phyloP scores from a whole-genome alignment of 2,113 vertebrate species.

The Paraplagusia blochii region DNA sequence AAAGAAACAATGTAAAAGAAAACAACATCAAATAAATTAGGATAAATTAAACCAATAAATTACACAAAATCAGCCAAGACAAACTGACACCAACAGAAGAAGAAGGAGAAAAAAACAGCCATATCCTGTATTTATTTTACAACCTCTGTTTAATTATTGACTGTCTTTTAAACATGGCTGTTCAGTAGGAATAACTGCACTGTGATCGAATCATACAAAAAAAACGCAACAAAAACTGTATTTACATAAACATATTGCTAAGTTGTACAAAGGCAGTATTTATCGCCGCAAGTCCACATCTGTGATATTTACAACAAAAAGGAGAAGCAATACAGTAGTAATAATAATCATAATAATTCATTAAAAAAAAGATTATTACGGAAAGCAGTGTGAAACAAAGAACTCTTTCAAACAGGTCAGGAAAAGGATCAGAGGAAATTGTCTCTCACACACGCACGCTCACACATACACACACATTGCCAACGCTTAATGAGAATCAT shows the following conservation, averaged over 20 bases:
- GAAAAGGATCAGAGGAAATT: conserved; percentile 64
- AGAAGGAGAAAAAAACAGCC: conserved; percentile 75
- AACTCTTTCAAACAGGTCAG: conserved; percentile 67
- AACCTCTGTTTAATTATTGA: conserved; percentile 53
- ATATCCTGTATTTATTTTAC: conserved; percentile 56
- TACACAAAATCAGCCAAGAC: conserved; percentile 97
- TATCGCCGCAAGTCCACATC: conserved; percentile 78
- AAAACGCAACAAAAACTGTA: conserved; percentile 89
- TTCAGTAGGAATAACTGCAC: conserved; percentile 67
- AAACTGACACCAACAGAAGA: conserved; percentile 88
- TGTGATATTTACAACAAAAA: conserved; percentile 62
- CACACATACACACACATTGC: conserved; percentile 50
- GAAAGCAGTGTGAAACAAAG: conserved; percentile 61
- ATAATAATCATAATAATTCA: conserved; percentile 22
- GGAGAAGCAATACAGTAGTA: conserved; percentile 41
- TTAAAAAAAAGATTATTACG: conserved; percentile 44
- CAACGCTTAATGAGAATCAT: conserved; percentile 73
- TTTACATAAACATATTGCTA: conserved; percentile 97
- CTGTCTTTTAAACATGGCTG: conserved; percentile 51
- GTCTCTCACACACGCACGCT: conserved; percentile 37
- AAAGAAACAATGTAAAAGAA: conserved; percentile 54
- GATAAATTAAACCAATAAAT: conserved; percentile 99
- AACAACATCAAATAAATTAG: conserved; percentile 99
- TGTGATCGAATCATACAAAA: conserved; percentile 81
- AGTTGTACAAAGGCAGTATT: conserved; percentile 98